Evolutionary conservation across 2,888 invertebrate species (phyloP).

Genomic region (Tipula confusa): DNA sequence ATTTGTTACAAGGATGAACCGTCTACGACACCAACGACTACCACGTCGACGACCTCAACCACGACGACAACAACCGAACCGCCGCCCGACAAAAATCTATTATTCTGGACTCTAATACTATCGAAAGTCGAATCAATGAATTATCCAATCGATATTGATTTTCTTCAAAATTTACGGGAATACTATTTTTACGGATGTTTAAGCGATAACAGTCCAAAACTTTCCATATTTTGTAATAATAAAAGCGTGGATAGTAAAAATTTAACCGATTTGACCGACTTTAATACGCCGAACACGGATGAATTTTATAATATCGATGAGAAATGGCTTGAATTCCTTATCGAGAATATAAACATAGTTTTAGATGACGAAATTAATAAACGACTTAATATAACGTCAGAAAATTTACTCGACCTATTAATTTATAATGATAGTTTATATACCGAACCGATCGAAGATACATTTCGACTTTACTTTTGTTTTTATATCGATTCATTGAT

Average conservation of each 20-base stretch:
- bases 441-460: slow-evolving; percentile 35
- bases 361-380: not conserved
- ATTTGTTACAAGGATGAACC: slow-evolving; percentile 37
- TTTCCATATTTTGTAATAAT: slow-evolving; percentile 32
- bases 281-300: slow-evolving; percentile 33
- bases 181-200: slow-evolving; percentile 36
- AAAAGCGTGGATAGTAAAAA: not conserved
- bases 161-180: slow-evolving; percentile 35
- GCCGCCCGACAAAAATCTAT: not conserved
- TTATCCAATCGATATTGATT: slow-evolving; percentile 32
- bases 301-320: slow-evolving; percentile 36
- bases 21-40: slow-evolving; percentile 28
- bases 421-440: slow-evolving; percentile 34
- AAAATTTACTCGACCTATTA: slow-evolving; percentile 37
- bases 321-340: slow-evolving; percentile 33
- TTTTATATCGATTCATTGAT: slow-evolving; percentile 36
- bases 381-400: slow-evolving; percentile 30
- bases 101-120: not conserved
- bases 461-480: slow-evolving; percentile 37
- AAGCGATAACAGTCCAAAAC: not conserved
- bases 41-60: slow-evolving; percentile 30
- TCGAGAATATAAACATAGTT: not conserved
- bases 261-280: slow-evolving; percentile 32
- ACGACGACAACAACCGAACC: not conserved
- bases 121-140: not conserved